Conservation (phyloP, 2,888 invertebrate genomes). For the Gari tellinella region DNA sequence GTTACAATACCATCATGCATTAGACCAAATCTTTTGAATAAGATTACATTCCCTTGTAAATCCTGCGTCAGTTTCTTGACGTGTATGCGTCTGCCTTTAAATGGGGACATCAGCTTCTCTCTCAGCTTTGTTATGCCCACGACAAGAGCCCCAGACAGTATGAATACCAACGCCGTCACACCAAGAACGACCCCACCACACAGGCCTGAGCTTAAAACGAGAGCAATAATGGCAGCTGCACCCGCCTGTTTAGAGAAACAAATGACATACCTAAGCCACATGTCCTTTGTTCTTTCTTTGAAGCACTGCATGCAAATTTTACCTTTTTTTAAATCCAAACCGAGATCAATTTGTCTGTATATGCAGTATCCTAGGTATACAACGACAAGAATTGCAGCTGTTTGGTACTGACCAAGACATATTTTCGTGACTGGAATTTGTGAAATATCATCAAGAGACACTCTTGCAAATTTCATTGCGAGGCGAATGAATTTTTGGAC, state of each 20-base stretch:
- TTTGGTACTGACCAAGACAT: neutral
- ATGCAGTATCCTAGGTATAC: constrained; percentile 32
- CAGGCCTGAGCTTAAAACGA: constrained; percentile 13
- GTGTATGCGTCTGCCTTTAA: constrained; percentile 17
- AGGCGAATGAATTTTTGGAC: constrained; percentile 20
- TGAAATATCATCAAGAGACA: constrained; percentile 25
- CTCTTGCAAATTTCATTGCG: constrained; percentile 4
- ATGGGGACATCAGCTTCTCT: constrained; percentile 26
- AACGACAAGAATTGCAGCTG: constrained; percentile 1
- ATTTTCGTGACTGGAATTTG: neutral
- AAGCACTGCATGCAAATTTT: constrained; percentile 30
- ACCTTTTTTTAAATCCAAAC: constrained; percentile 1
- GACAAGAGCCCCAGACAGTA: constrained; percentile 17
- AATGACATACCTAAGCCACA: constrained; percentile 23
- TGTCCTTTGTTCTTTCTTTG: constrained; percentile 6
- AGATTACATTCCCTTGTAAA: constrained; percentile 27
- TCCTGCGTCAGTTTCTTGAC: constrained; percentile 13
- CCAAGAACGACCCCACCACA: constrained; percentile 18
- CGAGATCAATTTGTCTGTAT: constrained; percentile 18
- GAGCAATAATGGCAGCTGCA: constrained; percentile 19
- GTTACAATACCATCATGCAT: constrained; percentile 33
- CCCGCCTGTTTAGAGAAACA: constrained; percentile 20
- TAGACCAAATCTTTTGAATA: constrained; percentile 1
- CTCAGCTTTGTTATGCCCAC: constrained; percentile 13
- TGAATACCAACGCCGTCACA: neutral